A percentile compares a stretch with the other conserved stretches of the same genome.
Evolutionary conservation across 2,888 invertebrate species (phyloP).

Genomic region (Drosophila neonasuta): DNA sequence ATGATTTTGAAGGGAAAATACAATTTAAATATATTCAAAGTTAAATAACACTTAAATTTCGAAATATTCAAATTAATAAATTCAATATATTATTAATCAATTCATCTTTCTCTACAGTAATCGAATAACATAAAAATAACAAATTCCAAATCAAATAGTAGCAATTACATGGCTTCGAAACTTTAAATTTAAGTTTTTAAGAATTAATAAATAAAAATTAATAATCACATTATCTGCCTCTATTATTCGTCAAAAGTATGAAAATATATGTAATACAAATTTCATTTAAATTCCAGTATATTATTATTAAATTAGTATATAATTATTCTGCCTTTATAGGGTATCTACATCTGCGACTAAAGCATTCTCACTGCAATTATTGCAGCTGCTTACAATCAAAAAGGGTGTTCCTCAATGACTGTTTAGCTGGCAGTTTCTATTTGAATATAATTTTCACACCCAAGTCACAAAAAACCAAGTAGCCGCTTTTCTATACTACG

Average conservation of each 20-base stretch:
- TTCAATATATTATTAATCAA: too few relatives aligned
- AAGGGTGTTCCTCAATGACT: background rate
- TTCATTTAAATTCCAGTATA: too few relatives aligned
- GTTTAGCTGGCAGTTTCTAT: constrained; percentile 18
- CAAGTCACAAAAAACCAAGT: constrained; percentile 3
- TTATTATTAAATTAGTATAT: background rate
- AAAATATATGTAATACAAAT: too few relatives aligned
- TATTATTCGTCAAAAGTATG: too few relatives aligned
- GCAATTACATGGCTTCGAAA: too few relatives aligned
- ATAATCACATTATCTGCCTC: too few relatives aligned
- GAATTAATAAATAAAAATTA: too few relatives aligned
- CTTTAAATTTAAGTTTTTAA: too few relatives aligned
- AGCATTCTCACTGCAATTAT: background rate
- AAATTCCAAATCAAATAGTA: too few relatives aligned
- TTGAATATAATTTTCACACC: constrained; percentile 46
- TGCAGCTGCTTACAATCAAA: background rate
- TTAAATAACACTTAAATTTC: background rate
- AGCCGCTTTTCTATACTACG: background rate
- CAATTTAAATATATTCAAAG: background rate
- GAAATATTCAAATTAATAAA: too few relatives aligned
- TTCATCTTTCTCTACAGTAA: too few relatives aligned
- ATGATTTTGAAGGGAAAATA: background rate
- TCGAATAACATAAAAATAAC: too few relatives aligned
- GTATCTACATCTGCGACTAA: background rate
- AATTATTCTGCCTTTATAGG: background rate